A percentile compares a stretch with the other conserved stretches of the same genome.
Evolutionary conservation across 2,113 vertebrate genomes (phyloP).

Genomic region (Synchiropus splendidus): DNA sequence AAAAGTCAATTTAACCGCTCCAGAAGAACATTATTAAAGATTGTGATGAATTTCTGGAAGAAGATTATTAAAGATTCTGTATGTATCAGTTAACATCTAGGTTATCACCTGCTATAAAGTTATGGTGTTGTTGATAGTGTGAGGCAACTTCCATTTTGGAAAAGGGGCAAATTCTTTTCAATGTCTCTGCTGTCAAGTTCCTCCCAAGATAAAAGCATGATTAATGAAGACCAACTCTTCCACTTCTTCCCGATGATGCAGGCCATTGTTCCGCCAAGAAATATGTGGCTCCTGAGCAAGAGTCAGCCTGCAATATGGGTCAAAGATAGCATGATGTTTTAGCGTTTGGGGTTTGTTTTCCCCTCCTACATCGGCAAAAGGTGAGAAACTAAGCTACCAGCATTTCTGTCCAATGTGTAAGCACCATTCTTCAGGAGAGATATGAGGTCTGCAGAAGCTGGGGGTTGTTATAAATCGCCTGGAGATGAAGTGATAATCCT

Average conservation of each 20-base stretch:
- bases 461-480: constrained; percentile 73
- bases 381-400: constrained; percentile 73
- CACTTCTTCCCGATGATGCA: constrained; percentile 45
- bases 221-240: constrained; percentile 51
- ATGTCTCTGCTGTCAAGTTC: constrained; percentile 13
- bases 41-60: no score
- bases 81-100: no score
- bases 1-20: no score
- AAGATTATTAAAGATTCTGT: no score
- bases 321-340: constrained; percentile 57
- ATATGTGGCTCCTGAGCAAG: constrained; percentile 43
- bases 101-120: no score
- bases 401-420: constrained; percentile 65
- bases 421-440: constrained; percentile 62
- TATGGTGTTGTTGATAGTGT: no score
- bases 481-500: constrained; percentile 68
- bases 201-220: constrained; percentile 36
- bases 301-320: constrained; percentile 60
- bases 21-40: no score
- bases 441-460: constrained; percentile 57
- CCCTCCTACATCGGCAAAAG: constrained; percentile 51
- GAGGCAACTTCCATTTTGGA: no score
- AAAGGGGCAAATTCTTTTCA: no score
- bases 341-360: constrained; percentile 34
- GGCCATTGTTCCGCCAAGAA: constrained; percentile 45